Conservation (phyloP, 2,888 invertebrate species). For the Drosophila parthenogenetica region DNA sequence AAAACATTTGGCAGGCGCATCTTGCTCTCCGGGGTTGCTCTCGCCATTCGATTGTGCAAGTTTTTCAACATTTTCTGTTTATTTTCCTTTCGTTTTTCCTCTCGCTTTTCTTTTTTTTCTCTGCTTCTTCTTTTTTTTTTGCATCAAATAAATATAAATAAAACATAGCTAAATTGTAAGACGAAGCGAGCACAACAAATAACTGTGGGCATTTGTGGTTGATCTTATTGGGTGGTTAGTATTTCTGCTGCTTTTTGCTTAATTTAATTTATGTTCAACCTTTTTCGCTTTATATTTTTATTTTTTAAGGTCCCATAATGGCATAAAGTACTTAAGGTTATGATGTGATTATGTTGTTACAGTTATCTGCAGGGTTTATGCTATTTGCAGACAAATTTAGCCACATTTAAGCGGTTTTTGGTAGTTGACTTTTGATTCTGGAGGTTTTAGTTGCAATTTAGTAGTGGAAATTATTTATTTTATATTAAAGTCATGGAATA, state of each 20-base stretch:
- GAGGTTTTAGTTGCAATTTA: no score
- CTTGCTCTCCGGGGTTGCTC: conserved; percentile 29
- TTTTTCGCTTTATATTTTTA: conserved; percentile 12
- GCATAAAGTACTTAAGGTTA: conserved; percentile 62
- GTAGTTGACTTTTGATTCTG: background rate
- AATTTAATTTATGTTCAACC: conserved; percentile 74
- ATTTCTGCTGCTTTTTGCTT: conserved; percentile 55
- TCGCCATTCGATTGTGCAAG: conserved; percentile 53
- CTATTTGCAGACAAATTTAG: background rate
- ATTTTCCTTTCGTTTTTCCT: conserved; percentile 42
- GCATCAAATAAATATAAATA: conserved; percentile 78
- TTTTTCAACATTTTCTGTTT: conserved; percentile 50
- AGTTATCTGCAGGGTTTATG: background rate
- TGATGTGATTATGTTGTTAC: conserved; percentile 63
- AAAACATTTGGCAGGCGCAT: conserved; percentile 25
- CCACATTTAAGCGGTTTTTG: background rate
- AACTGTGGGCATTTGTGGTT: conserved; percentile 61
- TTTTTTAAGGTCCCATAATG: conserved; percentile 53
- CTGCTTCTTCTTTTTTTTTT: conserved; percentile 27
- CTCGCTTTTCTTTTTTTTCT: background rate
- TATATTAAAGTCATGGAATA: no score
- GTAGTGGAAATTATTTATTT: no score
- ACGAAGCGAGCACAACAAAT: conserved; percentile 25
- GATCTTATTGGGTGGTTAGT: conserved; percentile 45
- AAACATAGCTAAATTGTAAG: conserved; percentile 38